Evolutionary conservation across 2,113 vertebrate genomes (phyloP).

Genomic region (Proterorhinus semilunaris): DNA sequence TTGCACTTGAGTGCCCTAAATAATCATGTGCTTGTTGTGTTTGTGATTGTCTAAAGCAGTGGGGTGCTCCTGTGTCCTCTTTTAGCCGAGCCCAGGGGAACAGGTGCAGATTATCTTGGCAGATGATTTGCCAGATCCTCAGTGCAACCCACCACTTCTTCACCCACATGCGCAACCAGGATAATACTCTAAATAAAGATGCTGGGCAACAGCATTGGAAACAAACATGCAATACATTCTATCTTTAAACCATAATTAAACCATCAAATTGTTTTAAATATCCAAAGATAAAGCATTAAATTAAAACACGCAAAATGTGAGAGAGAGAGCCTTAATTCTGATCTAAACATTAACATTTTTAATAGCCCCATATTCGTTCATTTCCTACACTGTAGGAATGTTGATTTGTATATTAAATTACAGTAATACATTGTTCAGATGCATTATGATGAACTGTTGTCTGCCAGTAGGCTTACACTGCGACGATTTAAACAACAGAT

Average conservation of each 20-base stretch:
- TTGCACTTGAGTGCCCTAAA: background rate
- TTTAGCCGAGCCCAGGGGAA: constrained; percentile 68
- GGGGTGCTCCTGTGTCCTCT: constrained; percentile 48
- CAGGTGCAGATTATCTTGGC: constrained; percentile 75
- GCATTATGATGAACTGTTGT: background rate
- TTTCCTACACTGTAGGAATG: too few relatives aligned
- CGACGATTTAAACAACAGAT: background rate
- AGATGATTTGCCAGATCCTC: constrained; percentile 67
- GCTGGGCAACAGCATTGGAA: constrained; percentile 53
- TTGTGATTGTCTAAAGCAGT: constrained; percentile 40
- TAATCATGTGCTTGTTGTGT: constrained; percentile 29
- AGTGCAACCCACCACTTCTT: constrained; percentile 63
- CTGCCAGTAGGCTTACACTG: background rate
- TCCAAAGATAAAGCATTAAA: background rate
- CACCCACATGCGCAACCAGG: constrained; percentile 65
- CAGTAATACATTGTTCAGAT: too few relatives aligned
- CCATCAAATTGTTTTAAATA: background rate
- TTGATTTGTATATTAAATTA: too few relatives aligned
- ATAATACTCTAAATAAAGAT: constrained; percentile 65
- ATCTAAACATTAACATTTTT: background rate
- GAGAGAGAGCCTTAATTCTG: background rate
- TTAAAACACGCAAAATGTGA: background rate
- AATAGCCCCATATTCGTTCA: background rate
- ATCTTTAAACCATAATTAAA: constrained; percentile 13
- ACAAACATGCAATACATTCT: constrained; percentile 37